Base-by-base conservation (phyloP, 2,888 invertebrate genomes). In the Drosophila putrida region DNA sequence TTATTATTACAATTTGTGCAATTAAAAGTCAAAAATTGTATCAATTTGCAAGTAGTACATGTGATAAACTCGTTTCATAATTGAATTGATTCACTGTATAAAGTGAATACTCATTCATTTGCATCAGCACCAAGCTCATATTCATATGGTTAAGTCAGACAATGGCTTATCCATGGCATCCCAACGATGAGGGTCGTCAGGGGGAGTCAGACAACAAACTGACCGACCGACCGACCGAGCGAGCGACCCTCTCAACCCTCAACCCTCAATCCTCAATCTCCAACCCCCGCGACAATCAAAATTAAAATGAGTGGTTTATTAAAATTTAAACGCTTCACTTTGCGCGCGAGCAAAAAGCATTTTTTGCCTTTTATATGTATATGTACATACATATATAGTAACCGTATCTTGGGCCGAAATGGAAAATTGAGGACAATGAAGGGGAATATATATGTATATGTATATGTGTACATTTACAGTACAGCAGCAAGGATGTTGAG, bases 261-360 rank as follows among this genome's bases (percentile, higher is more conserved):
- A 20, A 20, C 20, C 20, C 38, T 9, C 6, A 20, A 10, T 20
- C 15, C 3, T 4, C 39, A 4, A 8, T 10, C 28, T 41, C 33
- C 8, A 5, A 39, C 11, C 33, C 61, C 59, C 63, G 78, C 75
- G 77, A 89, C 85, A 89, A 90, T 89, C 80, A 84, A 90, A 91
- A 90, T 90, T 90, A 89, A 87, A 84, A 90, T 90, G 90, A 91
- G 91, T 91, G 90, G 82, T 86, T 90, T 89, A 90, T 90, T 90
- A 90, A 90, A 90, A 91, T 90, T 90, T 90, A 87, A 91, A 80
- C 84, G 88, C 82, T 89, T 80, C 67, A 82, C 76, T 82, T 88
- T 80, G 72, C 65, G 71, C 76, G 59, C 60, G 71, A 35, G 49
- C 80, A 71, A 83, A 89, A 82, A 85, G 59, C 77, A 71, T 68